Evolutionary conservation across 2,888 invertebrate species (phyloP), one percentile per base, ranked within the genome.

Genomic region (Apoda limacodes): DNA sequence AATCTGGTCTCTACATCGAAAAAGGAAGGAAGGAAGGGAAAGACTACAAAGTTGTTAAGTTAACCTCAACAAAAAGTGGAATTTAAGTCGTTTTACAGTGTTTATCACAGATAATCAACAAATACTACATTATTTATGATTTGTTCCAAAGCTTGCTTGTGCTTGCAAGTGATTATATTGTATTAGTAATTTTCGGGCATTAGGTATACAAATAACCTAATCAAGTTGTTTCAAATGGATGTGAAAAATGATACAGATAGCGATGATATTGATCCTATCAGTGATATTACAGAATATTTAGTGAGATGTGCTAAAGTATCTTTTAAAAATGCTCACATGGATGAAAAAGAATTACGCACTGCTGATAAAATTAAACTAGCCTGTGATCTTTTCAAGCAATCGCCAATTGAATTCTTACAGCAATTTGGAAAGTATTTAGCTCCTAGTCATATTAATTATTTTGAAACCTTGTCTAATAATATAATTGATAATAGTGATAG

Each of bases 271-370:
- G 71, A 70, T 50, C 68, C 83, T 23, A 62, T 82, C 40, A 59
- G 72, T 28, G 82, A 85, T 47, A 85, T 90, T 46, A 69, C 90
- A 34, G 81, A 85, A 48, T 81, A 83, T 50, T 60, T 92, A 41
- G 82, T 85, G 3, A 60, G 81, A 40, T 85, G 85, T 50, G 78
- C 83, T 25, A 82, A 82, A 36, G 84, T 87, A 22, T 83, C 86
- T 40, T 93, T 95, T 50, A 92, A 90, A 72, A 92, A 89, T 52
- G 91, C 95, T 56, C 93, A 93, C 64, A 81, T 88, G 27, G 86
- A 86, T 50, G 92, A 94, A 60, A 83, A 85, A 1, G 93, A 94
- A 52, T 60, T 95, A 27, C 84, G 83, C 4, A 63, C 78, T 1
- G 58, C 68, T 10, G 90, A 95, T 47, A 95, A 93, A 69, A 74